Evolutionary conservation across 2,888 invertebrate genomes (phyloP).

Genomic region (Himalopsyche kuldschensis): DNA sequence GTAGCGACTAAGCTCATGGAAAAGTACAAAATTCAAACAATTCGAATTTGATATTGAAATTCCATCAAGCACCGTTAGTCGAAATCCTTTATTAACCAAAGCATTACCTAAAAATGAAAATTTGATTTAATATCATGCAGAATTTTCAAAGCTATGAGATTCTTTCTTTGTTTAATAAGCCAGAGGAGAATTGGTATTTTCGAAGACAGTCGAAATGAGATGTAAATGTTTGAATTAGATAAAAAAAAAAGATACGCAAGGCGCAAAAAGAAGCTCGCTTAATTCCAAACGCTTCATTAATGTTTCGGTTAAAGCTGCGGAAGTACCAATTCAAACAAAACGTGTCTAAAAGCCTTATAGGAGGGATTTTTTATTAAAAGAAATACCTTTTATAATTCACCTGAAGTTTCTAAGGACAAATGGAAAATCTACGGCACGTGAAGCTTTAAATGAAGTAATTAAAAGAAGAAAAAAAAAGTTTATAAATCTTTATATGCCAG

Average conservation of each 20-base stretch:
- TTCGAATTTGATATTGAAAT: no score
- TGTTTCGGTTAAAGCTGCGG: not conserved
- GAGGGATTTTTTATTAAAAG: not conserved
- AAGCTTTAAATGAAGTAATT: not conserved
- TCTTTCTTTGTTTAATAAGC: no score
- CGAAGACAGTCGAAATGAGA: not conserved
- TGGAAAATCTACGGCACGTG: not conserved
- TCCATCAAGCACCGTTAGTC: no score
- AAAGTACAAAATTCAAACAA: no score
- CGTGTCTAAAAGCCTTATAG: not conserved
- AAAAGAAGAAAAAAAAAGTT: not conserved
- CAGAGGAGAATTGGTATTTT: no score
- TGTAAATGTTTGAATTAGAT: not conserved
- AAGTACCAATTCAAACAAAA: not conserved
- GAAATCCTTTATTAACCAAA: no score
- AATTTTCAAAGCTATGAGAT: no score
- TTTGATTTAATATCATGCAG: no score
- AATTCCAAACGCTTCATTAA: not conserved
- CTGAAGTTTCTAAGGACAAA: not conserved
- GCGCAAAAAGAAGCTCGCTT: not conserved
- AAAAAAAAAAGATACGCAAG: not conserved
- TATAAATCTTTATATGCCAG: no score
- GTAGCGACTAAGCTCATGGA: no score
- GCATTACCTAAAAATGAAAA: no score
- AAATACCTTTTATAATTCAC: conserved; percentile 5